Evolutionary conservation across 2,113 vertebrate genomes (phyloP), one percentile per base, ranked within the genome.

Genomic region (Podarcis raffonei): DNA sequence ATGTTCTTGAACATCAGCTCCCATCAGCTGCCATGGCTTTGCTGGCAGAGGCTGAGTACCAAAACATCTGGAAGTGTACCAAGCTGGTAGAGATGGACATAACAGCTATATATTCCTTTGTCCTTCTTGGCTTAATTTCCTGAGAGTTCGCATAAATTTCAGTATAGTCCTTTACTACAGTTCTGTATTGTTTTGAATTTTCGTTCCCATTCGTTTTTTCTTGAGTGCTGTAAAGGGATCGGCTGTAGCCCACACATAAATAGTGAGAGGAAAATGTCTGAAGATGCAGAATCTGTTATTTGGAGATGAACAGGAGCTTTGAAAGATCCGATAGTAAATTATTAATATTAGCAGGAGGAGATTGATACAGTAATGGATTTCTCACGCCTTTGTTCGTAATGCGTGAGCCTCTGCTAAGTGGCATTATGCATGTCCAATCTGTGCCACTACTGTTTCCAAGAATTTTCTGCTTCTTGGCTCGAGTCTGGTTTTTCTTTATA

Each of bases 261-360:
- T 86, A 83, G 89, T 86, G 86, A 77, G 89, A 84, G 74, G 82
- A 93, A 92, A 48, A 12, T 65, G 1, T 16, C 7, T 22, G 32
- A 92, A 85, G 92, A 90, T 88, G 86, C 93, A 77, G 76, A 76
- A 76, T 90, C 92, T 39, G 87, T 75, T 48, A 0, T 39, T 78
- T 84, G 62, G 90, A 90, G 25, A 69, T 6, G 27, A 12, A 8
- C 90, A 93, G 91, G 85, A 59, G 12, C 72, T 92, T 90, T 81
- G 7, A 12, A 65, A 83, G 90, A 86, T 72, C 76, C 82, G 27
- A 59, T 78, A 30, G 94, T 93, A 92, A 95, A 95, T 95, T 91
- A 95, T 95, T 95, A 93, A 95, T 95, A 69, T 80, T 81, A 87
- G 74, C 81, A 86, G 88, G 53, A 94, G 94, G 90, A 95, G 92